Conservation (phyloP, 1,140 invertebrate genomes). For the Danaus plexippus region DNA sequence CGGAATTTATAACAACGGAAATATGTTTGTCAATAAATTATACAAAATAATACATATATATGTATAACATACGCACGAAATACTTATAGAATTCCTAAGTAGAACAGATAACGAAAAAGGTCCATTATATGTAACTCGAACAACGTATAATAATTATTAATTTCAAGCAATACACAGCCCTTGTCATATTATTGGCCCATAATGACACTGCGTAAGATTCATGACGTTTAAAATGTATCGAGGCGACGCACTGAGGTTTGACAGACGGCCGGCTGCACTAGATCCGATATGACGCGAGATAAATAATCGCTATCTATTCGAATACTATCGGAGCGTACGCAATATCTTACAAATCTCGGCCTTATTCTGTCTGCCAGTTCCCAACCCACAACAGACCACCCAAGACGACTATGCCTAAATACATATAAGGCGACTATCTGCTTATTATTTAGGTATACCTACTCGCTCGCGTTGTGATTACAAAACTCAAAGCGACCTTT, state of each 20-base stretch:
- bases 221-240: slow-evolving; percentile 37
- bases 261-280: slow-evolving; percentile 52
- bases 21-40: slow-evolving; percentile 1
- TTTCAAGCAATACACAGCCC: not conserved
- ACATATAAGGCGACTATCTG: slow-evolving; percentile 47
- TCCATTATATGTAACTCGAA: too few species aligned
- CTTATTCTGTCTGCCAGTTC: slow-evolving; percentile 47
- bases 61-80: slow-evolving; percentile 4
- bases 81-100: not conserved
- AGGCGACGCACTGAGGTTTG: slow-evolving; percentile 37
- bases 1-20: not conserved
- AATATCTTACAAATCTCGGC: slow-evolving; percentile 60
- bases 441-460: slow-evolving; percentile 49
- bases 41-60: too few species aligned
- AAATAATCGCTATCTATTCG: slow-evolving; percentile 62
- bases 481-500: slow-evolving; percentile 23
- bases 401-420: slow-evolving; percentile 56
- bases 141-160: too few species aligned
- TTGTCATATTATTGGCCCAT: slow-evolving; percentile 21
- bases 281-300: slow-evolving; percentile 57
- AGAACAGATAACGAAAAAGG: too few species aligned
- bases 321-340: slow-evolving; percentile 52
- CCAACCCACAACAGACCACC: slow-evolving; percentile 53
- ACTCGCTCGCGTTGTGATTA: slow-evolving; percentile 11
- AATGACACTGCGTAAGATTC: slow-evolving; percentile 25